These are phyloP conservation scores for Willisornis vidua DNA, from an alignment of 2,113 vertebrate species.

Conservation along the genomic window DNA sequence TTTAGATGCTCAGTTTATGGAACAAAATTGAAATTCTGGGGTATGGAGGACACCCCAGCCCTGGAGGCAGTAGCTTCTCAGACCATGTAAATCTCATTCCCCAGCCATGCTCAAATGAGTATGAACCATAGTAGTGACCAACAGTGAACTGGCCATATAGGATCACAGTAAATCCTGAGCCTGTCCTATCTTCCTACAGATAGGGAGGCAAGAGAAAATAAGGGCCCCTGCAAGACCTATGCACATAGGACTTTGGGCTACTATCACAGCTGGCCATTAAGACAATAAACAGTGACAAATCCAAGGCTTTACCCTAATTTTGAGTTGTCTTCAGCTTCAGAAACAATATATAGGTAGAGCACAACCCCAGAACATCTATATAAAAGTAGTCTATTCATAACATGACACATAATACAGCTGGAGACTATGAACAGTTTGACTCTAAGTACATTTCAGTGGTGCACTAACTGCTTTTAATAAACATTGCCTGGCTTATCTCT, in stretches of 20 bases:
- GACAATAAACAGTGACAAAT: neutral
- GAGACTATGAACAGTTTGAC: neutral
- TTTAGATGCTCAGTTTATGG: neutral
- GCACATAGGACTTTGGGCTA: neutral
- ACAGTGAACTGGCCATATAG: neutral
- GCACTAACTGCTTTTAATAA: neutral
- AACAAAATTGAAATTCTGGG: neutral
- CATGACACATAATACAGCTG: neutral
- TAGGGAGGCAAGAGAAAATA: neutral
- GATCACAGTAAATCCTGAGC: neutral
- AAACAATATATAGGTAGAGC: neutral
- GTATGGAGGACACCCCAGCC: neutral
- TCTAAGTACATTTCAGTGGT: neutral
- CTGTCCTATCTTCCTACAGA: neutral
- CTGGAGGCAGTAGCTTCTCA: accelerated
- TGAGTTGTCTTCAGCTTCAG: neutral
- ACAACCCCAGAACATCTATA: neutral
- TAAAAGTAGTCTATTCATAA: neutral
- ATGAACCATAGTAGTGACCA: neutral
- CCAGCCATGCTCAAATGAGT: neutral
- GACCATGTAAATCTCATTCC: neutral
- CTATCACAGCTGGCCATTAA: neutral
- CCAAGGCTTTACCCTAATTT: neutral
- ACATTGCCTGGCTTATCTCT: constrained; percentile 46
- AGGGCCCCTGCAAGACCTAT: neutral